Evolutionary conservation across 2,888 invertebrate species (phyloP).

Genomic region (Crepidodera aurea): DNA sequence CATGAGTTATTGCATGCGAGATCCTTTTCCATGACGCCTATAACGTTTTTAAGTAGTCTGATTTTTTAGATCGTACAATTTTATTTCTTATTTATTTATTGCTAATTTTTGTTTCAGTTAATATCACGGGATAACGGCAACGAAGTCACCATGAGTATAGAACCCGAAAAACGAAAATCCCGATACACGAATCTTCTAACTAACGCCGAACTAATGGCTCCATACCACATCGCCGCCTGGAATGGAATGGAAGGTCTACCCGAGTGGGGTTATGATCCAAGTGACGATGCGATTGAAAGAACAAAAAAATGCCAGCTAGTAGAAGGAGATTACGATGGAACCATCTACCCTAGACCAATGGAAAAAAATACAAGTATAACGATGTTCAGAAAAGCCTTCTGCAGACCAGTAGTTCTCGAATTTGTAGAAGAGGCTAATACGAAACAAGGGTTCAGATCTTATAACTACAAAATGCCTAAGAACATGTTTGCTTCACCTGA

Average conservation of each 20-base stretch:
- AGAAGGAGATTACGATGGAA: conserved; percentile 75
- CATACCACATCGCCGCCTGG: conserved; percentile 69
- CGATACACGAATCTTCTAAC: conserved; percentile 43
- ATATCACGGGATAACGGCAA: conserved; percentile 68
- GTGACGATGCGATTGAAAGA: conserved; percentile 56
- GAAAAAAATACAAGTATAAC: conserved; percentile 65
- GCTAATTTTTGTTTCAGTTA: conserved; percentile 66
- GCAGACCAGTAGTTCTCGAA: conserved; percentile 71
- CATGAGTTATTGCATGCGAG: no score
- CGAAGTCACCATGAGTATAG: conserved; percentile 65
- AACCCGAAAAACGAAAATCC: conserved; percentile 46
- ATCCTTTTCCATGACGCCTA: no score
- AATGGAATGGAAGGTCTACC: conserved; percentile 72
- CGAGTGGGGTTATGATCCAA: conserved; percentile 71
- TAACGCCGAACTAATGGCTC: conserved; percentile 51
- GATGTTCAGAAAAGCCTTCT: conserved; percentile 79
- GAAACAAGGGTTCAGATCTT: conserved; percentile 66
- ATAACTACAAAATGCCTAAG: conserved; percentile 69
- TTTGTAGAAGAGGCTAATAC: conserved; percentile 57
- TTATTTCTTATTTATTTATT: no score
- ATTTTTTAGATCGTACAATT: no score
- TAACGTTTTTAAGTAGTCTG: no score
- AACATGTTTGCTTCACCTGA: conserved; percentile 67
- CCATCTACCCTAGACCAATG: conserved; percentile 72
- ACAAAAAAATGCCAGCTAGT: conserved; percentile 71